These are phyloP conservation scores for Physella acuta DNA, from an alignment of 1,140 invertebrate genomes.

Conservation along the genomic window DNA sequence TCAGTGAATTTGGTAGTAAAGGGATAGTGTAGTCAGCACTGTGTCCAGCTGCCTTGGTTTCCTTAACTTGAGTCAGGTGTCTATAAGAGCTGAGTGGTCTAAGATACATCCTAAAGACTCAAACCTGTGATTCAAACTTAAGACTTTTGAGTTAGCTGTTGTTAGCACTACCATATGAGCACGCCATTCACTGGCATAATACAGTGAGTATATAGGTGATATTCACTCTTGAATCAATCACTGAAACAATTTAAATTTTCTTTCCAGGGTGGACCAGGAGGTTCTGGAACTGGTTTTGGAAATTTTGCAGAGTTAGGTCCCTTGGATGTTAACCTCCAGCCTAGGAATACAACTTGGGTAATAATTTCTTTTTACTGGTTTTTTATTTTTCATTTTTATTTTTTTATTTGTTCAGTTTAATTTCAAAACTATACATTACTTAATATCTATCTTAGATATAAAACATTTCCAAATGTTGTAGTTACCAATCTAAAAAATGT, in stretches of 20 bases:
- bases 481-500: no score
- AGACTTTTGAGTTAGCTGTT: neutral
- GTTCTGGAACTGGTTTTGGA: constrained; percentile 56
- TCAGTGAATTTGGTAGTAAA: neutral
- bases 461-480: no score
- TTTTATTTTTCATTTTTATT: neutral
- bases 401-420: no score
- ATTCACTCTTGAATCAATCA: neutral
- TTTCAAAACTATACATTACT: no score
- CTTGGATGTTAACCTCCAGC: constrained; percentile 64
- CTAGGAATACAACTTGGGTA: constrained; percentile 76
- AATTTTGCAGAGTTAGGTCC: constrained; percentile 58
- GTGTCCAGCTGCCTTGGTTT: no score
- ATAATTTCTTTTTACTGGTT: constrained; percentile 38
- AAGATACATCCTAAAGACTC: no score
- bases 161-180: neutral
- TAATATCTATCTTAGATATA: no score
- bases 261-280: constrained; percentile 54
- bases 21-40: neutral
- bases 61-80: no score
- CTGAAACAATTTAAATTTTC: neutral
- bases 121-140: no score
- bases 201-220: no score
- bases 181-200: neutral
- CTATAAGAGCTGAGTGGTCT: no score